phyloP scores from a whole-genome alignment of 2,113 vertebrate genomes.

The Anolis sagrei region DNA sequence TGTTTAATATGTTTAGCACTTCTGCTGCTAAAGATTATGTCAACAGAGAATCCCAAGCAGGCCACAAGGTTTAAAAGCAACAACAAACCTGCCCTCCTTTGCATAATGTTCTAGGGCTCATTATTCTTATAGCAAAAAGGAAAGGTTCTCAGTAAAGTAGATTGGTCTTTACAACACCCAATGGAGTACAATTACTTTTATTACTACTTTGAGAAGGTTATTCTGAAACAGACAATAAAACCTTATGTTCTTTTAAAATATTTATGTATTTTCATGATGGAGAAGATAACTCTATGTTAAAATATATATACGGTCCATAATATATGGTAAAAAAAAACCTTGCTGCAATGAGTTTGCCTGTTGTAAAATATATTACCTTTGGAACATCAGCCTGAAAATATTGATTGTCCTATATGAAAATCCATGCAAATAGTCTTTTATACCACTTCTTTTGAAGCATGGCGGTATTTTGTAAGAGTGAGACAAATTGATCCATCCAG shows the following conservation, averaged over 20 bases:
- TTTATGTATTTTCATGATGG: constrained; percentile 24
- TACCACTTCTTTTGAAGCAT: not conserved
- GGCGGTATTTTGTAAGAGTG: not conserved
- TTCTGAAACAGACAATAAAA: constrained; percentile 12
- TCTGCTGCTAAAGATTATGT: constrained; percentile 12
- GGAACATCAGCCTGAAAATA: not conserved
- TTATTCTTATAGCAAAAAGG: constrained; percentile 7
- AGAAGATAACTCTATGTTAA: constrained; percentile 25
- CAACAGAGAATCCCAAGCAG: not conserved
- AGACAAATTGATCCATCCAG: not conserved
- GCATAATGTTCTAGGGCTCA: constrained; percentile 18
- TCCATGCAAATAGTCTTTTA: not conserved
- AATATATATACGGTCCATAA: constrained; percentile 12
- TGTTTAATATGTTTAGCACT: constrained; percentile 28
- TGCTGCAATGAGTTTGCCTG: not conserved
- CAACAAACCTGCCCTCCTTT: not conserved
- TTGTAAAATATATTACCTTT: not conserved
- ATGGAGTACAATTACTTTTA: constrained; percentile 22
- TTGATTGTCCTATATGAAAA: not conserved
- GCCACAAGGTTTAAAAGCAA: not conserved
- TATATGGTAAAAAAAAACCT: not conserved
- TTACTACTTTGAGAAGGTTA: constrained; percentile 26
- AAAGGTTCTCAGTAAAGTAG: constrained; percentile 15
- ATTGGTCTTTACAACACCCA: constrained; percentile 19
- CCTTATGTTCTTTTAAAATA: constrained; percentile 1